Evolutionary conservation across 1,140 invertebrate species (phyloP).

Genomic region (Eriosoma lanigerum): DNA sequence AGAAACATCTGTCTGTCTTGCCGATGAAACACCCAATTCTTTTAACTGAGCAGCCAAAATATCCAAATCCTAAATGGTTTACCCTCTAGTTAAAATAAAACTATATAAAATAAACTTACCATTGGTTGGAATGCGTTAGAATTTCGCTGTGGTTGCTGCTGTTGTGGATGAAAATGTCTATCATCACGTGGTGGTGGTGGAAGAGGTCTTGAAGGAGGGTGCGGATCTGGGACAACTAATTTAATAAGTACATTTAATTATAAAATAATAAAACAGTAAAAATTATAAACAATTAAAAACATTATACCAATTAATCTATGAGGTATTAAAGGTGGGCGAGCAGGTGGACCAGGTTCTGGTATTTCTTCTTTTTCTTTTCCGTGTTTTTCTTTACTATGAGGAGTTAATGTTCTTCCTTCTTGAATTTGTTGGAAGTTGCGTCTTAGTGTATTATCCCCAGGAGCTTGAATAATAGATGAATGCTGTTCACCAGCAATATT

Average conservation of each 20-base stretch:
- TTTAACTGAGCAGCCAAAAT: slow-evolving; percentile 89
- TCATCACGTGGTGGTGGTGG: slow-evolving; percentile 80
- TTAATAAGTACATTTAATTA: slow-evolving; percentile 41
- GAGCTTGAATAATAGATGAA: slow-evolving; percentile 85
- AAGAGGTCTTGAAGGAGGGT: slow-evolving; percentile 73
- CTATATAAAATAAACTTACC: slow-evolving; percentile 61
- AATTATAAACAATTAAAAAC: slow-evolving; percentile 10
- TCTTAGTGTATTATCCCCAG: slow-evolving; percentile 86
- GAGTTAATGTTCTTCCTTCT: slow-evolving; percentile 72
- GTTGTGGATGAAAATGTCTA: slow-evolving; percentile 60
- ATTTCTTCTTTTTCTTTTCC: slow-evolving; percentile 61
- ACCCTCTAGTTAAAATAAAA: slow-evolving; percentile 17
- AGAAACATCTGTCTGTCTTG: slow-evolving; percentile 52
- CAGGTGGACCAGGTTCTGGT: slow-evolving; percentile 78
- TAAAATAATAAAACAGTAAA: background rate
- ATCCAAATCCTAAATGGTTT: slow-evolving; percentile 70
- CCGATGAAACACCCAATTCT: slow-evolving; percentile 74
- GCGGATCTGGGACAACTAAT: slow-evolving; percentile 65
- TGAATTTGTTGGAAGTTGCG: slow-evolving; percentile 97
- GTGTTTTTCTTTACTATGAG: slow-evolving; percentile 62
- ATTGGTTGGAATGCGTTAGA: slow-evolving; percentile 83
- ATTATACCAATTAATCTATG: slow-evolving; percentile 69
- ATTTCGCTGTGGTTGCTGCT: slow-evolving; percentile 65
- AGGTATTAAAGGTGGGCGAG: slow-evolving; percentile 75
- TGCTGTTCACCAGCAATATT: slow-evolving; percentile 78